Evolutionary conservation across 2,888 invertebrate species (phyloP), one percentile per base, ranked within the genome.

Genomic region (Augiades crinisus): DNA sequence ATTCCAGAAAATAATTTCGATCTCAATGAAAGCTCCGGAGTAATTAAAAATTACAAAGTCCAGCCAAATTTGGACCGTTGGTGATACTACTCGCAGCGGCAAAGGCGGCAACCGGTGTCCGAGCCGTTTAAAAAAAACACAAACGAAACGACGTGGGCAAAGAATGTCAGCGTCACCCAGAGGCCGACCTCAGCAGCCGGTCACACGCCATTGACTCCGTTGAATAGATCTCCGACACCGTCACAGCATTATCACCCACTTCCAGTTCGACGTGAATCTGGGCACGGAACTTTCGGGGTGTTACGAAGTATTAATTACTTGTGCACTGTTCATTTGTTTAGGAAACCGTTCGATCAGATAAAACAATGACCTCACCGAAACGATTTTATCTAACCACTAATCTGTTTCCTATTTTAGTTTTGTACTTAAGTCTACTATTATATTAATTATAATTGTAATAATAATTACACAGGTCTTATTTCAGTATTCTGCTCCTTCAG

Each of bases 181-280:
- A 71, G 41, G 27, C 44, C 81, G 83, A 81, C 81, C 81, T 84
- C 72, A 68, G 72, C 36, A 50, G 50, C 41, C 79, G 79, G 88
- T 88, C 86, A 88, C 88, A 87, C 88, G 75, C 88, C 87, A 87
- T 82, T 88, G 88, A 70, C 73, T 80, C 69, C 77, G 67, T 68
- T 87, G 83, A 88, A 88, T 88, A 81, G 86, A 41, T 36, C 47
- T 52, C 52, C 50, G 50, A 50, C 41, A 54, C 57, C 60, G 60
- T 62, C 62, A 57, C 65, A 50, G 14, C 43, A 37, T 50, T 44
- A 68, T 68, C 67, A 63, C 62, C 59, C 53, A 43, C 34, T 62
- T 64, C 64, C 65, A 64, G 59, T 64, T 52, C 60, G 56, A 56
- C 73, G 77, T 72, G 73, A 72, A 79, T 73, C 73, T 75, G 65